phyloP scores from a whole-genome alignment of 2,888 invertebrate genomes.

The Orthosia cruda region DNA sequence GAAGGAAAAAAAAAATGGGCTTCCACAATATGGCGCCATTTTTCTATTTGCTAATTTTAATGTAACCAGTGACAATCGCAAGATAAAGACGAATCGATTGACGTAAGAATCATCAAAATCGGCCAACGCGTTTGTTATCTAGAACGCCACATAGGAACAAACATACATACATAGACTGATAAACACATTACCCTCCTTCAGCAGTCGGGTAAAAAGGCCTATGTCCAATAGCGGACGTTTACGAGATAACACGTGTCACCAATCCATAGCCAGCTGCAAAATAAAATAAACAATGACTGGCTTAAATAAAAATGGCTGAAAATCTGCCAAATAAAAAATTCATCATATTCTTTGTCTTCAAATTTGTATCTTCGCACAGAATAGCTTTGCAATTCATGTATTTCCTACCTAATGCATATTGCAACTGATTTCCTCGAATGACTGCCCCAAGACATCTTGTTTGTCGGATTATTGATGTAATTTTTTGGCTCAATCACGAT shows the following conservation, averaged over 20 bases:
- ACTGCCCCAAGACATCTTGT: neutral
- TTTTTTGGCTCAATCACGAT: neutral
- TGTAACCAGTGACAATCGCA: too few relatives aligned
- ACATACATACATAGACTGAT: too few relatives aligned
- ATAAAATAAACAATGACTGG: constrained; percentile 45
- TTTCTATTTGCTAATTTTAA: too few relatives aligned
- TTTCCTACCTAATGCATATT: constrained; percentile 2
- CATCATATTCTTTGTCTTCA: neutral
- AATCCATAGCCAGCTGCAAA: neutral
- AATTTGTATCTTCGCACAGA: neutral
- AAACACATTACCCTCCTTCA: too few relatives aligned
- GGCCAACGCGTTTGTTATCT: too few relatives aligned
- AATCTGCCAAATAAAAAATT: constrained; percentile 29
- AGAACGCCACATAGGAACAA: too few relatives aligned
- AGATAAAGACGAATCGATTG: too few relatives aligned
- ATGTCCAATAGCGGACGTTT: neutral
- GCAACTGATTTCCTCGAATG: neutral
- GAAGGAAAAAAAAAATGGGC: too few relatives aligned
- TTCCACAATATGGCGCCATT: too few relatives aligned
- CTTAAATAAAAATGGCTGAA: constrained; percentile 6
- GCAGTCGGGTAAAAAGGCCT: too few relatives aligned
- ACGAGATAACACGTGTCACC: constrained; percentile 3
- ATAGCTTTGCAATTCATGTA: neutral
- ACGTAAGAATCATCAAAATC: too few relatives aligned
- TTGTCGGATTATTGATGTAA: neutral